Conservation (phyloP, 2,888 invertebrate species). For the Nemotelus nigrinus region DNA sequence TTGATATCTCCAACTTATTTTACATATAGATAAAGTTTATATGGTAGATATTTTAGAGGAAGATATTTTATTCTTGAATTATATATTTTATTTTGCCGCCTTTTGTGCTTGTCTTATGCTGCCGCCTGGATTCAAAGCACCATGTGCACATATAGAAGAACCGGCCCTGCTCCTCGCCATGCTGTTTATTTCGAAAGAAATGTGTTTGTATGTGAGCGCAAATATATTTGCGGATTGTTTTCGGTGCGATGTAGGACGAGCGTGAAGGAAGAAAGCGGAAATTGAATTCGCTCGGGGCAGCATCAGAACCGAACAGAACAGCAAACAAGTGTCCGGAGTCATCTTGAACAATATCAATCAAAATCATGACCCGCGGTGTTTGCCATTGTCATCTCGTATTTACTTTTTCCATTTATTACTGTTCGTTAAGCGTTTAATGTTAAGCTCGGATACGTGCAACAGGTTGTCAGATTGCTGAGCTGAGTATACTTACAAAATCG, state of each 20-base stretch:
- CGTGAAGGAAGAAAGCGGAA: constrained; percentile 35
- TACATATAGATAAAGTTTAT: too few relatives aligned
- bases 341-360: constrained; percentile 46
- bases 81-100: too few relatives aligned
- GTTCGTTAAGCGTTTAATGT: constrained; percentile 37
- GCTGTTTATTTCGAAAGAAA: constrained; percentile 8
- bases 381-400: constrained; percentile 43
- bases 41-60: too few relatives aligned
- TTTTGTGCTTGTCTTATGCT: too few relatives aligned
- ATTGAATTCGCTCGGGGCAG: constrained; percentile 28
- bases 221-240: constrained; percentile 19
- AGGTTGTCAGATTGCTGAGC: not conserved
- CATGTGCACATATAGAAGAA: not conserved
- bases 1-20: too few relatives aligned
- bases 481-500: too few relatives aligned
- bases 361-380: constrained; percentile 32
- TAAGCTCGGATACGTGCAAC: constrained; percentile 20
- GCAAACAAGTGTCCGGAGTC: constrained; percentile 44
- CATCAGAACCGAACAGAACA: constrained; percentile 2
- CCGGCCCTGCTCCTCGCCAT: constrained; percentile 1
- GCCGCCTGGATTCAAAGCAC: too few relatives aligned
- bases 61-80: too few relatives aligned
- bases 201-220: constrained; percentile 16
- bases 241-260: constrained; percentile 11
- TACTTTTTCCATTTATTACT: constrained; percentile 45